Evolutionary conservation across 2,888 invertebrate species (phyloP).

Genomic region (Rotaria sp.): DNA sequence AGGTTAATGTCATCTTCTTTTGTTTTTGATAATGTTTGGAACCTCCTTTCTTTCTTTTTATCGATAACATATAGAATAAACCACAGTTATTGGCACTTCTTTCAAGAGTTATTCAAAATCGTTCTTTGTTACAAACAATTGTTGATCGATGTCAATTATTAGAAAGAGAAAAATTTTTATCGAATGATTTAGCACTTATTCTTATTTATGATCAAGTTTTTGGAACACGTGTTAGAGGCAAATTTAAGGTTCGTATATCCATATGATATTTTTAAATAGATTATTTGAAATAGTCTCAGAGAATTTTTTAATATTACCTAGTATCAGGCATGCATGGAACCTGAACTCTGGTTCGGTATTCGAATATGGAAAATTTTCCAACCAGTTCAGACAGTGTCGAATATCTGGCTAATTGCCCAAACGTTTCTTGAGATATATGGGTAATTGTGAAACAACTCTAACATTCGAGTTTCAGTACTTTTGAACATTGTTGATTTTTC

Average conservation of each 20-base stretch:
- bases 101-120: conserved; percentile 28
- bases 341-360: no score
- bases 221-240: conserved; percentile 39
- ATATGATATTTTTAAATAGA: not conserved
- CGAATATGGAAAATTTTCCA: no score
- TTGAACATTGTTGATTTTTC: no score
- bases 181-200: conserved; percentile 33
- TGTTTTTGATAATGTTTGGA: not conserved
- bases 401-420: no score
- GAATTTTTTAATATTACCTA: no score
- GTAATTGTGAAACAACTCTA: no score
- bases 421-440: no score
- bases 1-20: not conserved
- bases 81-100: conserved; percentile 34
- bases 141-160: conserved; percentile 36
- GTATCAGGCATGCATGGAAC: no score
- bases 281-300: not conserved
- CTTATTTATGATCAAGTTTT: conserved; percentile 39
- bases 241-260: conserved; percentile 27
- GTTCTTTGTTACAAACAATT: conserved; percentile 33
- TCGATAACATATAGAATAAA: conserved; percentile 30
- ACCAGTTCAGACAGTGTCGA: no score
- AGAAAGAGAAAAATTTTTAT: conserved; percentile 39
- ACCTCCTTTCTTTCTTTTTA: not conserved
- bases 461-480: no score